A percentile compares a stretch with the other conserved stretches of the same genome.
These are phyloP conservation scores for Australoheros scitulus DNA, from an alignment of 2,113 vertebrate genomes.

Conservation along the genomic window DNA sequence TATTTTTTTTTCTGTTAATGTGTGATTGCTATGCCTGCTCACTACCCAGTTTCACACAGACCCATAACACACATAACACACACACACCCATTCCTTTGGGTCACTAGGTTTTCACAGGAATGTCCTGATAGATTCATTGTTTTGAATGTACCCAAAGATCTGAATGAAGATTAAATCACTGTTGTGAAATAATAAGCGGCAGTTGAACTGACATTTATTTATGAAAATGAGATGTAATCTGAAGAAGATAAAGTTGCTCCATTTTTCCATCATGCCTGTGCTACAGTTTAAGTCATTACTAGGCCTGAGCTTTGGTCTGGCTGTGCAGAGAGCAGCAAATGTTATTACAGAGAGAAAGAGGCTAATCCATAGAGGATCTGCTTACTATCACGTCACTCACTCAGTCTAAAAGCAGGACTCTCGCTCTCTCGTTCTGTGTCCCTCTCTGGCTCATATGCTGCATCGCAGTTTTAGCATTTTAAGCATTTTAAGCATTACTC, in stretches of 20 bases:
- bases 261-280: neutral
- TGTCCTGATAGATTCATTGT: neutral
- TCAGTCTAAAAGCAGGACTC: slow-evolving; percentile 33
- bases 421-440: neutral
- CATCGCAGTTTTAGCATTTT: slow-evolving; percentile 41
- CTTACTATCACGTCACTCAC: slow-evolving; percentile 53
- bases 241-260: neutral
- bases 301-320: slow-evolving; percentile 5
- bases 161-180: neutral
- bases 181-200: neutral
- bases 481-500: slow-evolving; percentile 58
- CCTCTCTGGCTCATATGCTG: slow-evolving; percentile 20
- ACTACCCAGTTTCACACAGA: neutral
- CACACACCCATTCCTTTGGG: neutral
- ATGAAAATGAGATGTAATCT: slow-evolving; percentile 24
- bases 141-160: neutral
- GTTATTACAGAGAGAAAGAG: slow-evolving; percentile 38
- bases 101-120: neutral
- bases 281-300: slow-evolving; percentile 1
- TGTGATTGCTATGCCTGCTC: neutral
- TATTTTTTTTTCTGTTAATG: neutral
- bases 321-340: slow-evolving; percentile 17
- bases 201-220: neutral
- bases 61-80: neutral
- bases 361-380: slow-evolving; percentile 45